phyloP scores from a whole-genome alignment of 2,113 vertebrate genomes.

The Platycercus adscitus region DNA sequence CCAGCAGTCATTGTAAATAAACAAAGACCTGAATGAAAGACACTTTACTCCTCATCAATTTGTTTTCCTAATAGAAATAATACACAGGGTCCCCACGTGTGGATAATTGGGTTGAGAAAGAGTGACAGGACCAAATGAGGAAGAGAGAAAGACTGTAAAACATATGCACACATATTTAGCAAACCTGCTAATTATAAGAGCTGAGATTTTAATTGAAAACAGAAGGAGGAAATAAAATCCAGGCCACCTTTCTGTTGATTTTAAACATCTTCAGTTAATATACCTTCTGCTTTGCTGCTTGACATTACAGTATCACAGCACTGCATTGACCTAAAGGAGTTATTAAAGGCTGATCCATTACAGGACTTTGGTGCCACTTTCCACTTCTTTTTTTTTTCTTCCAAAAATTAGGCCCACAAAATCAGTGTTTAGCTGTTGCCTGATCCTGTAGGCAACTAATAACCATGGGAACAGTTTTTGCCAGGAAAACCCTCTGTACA shows the following conservation, averaged over 20 bases:
- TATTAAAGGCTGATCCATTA: neutral
- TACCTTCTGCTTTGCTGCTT: neutral
- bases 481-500: neutral
- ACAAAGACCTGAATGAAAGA: neutral
- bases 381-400: neutral
- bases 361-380: neutral
- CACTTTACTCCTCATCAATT: neutral
- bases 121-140: neutral
- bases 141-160: neutral
- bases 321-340: neutral
- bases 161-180: neutral
- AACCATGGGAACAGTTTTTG: neutral
- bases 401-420: neutral
- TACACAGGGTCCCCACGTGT: neutral
- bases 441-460: neutral
- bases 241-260: neutral
- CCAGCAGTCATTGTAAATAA: neutral
- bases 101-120: neutral
- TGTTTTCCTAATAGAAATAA: neutral
- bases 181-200: neutral
- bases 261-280: neutral
- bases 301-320: neutral
- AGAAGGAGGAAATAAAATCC: neutral
- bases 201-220: neutral
- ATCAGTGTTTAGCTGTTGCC: neutral